phyloP scores from a whole-genome alignment of 2,797 vertebrate genomes.

The Notamacropus eugenii region DNA sequence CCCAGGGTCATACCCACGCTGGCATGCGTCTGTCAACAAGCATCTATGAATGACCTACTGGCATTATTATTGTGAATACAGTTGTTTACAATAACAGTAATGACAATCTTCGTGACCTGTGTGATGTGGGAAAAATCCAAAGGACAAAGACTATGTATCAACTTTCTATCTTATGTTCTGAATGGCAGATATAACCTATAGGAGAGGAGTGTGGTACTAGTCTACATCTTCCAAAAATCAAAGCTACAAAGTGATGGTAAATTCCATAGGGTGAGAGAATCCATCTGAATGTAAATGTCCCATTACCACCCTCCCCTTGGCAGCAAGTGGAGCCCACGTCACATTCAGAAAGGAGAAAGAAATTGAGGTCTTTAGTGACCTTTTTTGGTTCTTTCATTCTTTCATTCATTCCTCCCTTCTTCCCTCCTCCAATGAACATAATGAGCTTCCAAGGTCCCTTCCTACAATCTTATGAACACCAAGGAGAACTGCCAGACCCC shows the following conservation, averaged over 20 bases:
- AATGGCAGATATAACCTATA: background rate
- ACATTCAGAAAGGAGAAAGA: constrained; percentile 24
- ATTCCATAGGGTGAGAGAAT: background rate
- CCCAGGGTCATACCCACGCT: background rate
- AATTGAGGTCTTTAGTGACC: background rate
- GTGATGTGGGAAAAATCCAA: background rate
- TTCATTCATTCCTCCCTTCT: too few relatives aligned
- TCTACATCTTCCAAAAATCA: background rate
- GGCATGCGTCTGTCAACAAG: background rate
- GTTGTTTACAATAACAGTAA: background rate
- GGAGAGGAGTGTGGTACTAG: background rate
- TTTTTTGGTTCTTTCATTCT: background rate
- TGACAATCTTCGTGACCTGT: background rate
- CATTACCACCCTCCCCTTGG: background rate
- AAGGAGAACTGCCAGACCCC: background rate
- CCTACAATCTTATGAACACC: background rate
- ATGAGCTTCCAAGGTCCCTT: background rate
- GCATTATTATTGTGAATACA: background rate
- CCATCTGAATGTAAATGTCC: background rate
- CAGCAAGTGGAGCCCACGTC: background rate
- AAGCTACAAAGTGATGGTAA: background rate
- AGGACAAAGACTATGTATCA: background rate
- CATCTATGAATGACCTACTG: background rate
- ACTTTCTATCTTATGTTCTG: background rate
- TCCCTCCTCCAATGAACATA: background rate